phyloP scores from a whole-genome alignment of 64 coral and sea anemone genomes.

The Montipora capricornis region DNA sequence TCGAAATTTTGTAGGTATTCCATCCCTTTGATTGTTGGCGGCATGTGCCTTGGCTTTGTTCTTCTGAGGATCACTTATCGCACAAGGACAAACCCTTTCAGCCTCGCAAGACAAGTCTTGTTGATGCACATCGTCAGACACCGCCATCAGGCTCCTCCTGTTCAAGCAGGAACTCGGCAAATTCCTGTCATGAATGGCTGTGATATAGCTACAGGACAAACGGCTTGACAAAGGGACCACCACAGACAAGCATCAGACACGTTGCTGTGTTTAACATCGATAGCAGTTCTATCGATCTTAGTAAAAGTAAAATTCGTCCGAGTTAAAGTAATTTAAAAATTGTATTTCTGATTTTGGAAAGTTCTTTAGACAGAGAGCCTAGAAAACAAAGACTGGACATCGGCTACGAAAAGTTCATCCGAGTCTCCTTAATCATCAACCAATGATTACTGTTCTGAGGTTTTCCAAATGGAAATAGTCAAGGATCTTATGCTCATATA shows the following conservation, averaged over 20 bases:
- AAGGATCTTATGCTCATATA: too few species aligned
- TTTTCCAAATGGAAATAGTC: too few species aligned
- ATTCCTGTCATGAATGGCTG: not conserved
- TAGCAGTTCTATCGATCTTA: too few species aligned
- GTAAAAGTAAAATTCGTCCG: too few species aligned
- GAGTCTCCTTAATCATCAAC: too few species aligned
- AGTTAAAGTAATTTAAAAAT: too few species aligned
- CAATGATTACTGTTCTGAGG: too few species aligned
- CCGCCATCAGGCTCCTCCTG: not conserved
- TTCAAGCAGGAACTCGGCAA: not conserved
- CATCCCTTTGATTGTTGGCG: constrained; percentile 12
- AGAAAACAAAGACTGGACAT: too few species aligned
- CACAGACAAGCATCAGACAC: not conserved
- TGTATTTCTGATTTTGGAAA: too few species aligned
- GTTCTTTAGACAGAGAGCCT: too few species aligned
- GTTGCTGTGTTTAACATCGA: too few species aligned
- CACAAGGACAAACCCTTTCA: constrained; percentile 43
- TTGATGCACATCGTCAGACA: constrained; percentile 25
- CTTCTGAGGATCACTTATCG: constrained; percentile 62
- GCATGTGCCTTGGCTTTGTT: constrained; percentile 12
- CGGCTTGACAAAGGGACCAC: not conserved
- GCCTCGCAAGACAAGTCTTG: constrained; percentile 34
- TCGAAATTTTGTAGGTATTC: constrained; percentile 57
- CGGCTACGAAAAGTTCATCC: too few species aligned
- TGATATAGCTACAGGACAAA: not conserved